Evolutionary conservation across 2,113 vertebrate species (phyloP).

Genomic region (Sinocyclocheilus anophthalmus): DNA sequence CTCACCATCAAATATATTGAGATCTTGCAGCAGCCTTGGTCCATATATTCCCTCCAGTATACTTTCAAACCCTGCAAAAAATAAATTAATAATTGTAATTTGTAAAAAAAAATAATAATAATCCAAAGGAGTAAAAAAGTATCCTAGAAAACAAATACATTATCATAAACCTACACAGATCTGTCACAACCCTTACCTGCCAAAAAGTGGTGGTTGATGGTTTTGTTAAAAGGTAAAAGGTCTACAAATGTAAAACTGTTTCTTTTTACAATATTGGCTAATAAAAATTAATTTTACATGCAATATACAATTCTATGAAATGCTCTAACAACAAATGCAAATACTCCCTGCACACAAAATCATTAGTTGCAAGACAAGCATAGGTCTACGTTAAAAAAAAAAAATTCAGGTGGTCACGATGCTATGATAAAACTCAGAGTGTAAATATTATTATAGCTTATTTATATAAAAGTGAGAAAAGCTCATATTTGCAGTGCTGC

Average conservation of each 20-base stretch:
- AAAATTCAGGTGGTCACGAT: too few species aligned
- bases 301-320: neutral
- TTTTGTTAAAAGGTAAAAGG: neutral
- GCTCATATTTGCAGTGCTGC: neutral
- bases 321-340: neutral
- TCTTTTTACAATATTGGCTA: neutral
- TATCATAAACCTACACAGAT: neutral
- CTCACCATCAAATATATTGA: constrained; percentile 98
- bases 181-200: neutral
- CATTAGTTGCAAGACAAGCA: neutral
- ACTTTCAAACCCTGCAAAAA: constrained; percentile 92
- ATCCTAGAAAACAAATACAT: neutral
- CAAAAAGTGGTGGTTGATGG: neutral
- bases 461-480: neutral
- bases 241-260: neutral
- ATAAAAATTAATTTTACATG: neutral
- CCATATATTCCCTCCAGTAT: constrained; percentile 99
- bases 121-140: neutral
- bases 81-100: neutral
- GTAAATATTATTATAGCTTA: neutral
- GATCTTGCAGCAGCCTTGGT: constrained; percentile 93
- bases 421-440: neutral
- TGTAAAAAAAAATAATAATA: constrained; percentile 34
- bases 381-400: neutral
- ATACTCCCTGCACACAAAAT: neutral